Conservation (phyloP, 2,888 invertebrate genomes). For the Sphinx pinastri region DNA sequence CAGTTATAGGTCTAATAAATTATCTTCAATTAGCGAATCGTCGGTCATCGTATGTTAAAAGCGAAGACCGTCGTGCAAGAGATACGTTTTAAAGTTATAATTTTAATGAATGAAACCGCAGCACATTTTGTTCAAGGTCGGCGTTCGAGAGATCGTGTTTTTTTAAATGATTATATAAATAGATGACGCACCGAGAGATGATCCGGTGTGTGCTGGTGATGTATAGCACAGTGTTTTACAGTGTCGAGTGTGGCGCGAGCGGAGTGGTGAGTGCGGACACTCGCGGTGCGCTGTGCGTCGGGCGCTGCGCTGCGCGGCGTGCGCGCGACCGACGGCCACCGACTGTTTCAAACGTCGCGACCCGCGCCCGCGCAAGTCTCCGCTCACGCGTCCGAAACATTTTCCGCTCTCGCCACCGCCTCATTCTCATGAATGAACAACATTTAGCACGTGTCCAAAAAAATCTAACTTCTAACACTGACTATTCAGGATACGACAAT, state of each 20-base stretch:
- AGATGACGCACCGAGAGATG: constrained; percentile 69
- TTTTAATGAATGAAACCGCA: constrained; percentile 63
- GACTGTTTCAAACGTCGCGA: constrained; percentile 61
- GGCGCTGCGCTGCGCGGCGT: constrained; percentile 64
- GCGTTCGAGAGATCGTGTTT: constrained; percentile 47
- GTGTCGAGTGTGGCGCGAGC: constrained; percentile 37
- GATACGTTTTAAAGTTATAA: constrained; percentile 50
- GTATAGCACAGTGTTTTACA: constrained; percentile 34
- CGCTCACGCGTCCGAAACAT: constrained; percentile 26
- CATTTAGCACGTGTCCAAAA: constrained; percentile 68
- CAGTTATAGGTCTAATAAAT: constrained; percentile 55
- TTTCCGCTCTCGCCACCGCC: constrained; percentile 34
- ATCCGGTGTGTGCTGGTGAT: constrained; percentile 57
- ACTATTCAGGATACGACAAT: constrained; percentile 28
- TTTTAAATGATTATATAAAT: constrained; percentile 55
- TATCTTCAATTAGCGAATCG: constrained; percentile 59
- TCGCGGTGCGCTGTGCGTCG: constrained; percentile 46
- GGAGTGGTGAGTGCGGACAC: constrained; percentile 45
- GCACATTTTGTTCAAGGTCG: constrained; percentile 64
- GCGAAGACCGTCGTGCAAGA: constrained; percentile 42
- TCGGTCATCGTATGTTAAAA: constrained; percentile 48
- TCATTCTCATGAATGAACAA: constrained; percentile 80
- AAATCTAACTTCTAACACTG: constrained; percentile 50
- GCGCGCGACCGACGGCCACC: constrained; percentile 58
- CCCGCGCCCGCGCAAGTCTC: constrained; percentile 31